phyloP scores from a whole-genome alignment of 2,888 invertebrate species.

The Hipparchia semele region DNA sequence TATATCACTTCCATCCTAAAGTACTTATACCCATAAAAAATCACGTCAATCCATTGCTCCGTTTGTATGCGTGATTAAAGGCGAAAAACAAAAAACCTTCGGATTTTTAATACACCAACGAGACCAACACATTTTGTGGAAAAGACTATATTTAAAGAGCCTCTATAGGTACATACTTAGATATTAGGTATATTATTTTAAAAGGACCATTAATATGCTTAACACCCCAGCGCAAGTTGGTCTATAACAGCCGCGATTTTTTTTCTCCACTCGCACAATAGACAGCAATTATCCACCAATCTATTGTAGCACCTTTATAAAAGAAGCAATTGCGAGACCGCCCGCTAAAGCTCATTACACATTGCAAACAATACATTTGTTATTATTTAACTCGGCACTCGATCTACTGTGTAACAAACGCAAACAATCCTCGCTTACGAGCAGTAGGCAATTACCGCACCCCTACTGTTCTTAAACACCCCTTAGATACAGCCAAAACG shows the following conservation, averaged over 20 bases:
- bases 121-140: too few relatives aligned
- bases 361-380: constrained; percentile 68
- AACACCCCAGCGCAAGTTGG: neutral
- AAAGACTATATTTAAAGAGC: too few relatives aligned
- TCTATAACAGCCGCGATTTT: constrained; percentile 29
- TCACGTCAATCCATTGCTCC: too few relatives aligned
- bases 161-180: too few relatives aligned
- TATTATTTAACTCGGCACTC: constrained; percentile 66
- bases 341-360: constrained; percentile 59
- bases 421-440: constrained; percentile 65
- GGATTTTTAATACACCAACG: too few relatives aligned
- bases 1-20: too few relatives aligned
- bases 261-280: constrained; percentile 31
- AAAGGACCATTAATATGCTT: neutral
- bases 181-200: too few relatives aligned
- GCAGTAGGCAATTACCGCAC: constrained; percentile 69
- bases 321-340: constrained; percentile 59
- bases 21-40: too few relatives aligned
- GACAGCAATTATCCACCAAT: constrained; percentile 40
- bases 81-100: too few relatives aligned
- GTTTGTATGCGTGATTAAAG: too few relatives aligned
- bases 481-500: constrained; percentile 44
- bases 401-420: constrained; percentile 54
- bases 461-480: constrained; percentile 60
- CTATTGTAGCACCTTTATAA: constrained; percentile 35